Conservation (phyloP, 1,140 invertebrate species). For the Cyclina sinensis region DNA sequence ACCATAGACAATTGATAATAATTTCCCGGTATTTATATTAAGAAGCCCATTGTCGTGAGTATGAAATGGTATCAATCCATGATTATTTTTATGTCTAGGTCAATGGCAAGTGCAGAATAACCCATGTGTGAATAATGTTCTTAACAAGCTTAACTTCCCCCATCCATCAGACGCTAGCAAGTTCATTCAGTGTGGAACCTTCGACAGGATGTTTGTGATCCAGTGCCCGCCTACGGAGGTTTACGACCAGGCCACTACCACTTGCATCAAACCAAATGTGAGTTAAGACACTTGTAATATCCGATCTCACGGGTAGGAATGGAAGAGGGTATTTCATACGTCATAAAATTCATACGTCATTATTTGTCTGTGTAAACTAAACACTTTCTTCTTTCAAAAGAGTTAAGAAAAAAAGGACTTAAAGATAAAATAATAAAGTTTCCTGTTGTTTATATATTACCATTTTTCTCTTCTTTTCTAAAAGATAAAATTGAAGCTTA, state of each 20-base stretch:
- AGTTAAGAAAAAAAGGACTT: too few relatives aligned
- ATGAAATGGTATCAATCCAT: too few relatives aligned
- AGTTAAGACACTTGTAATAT: too few relatives aligned
- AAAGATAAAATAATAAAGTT: too few relatives aligned
- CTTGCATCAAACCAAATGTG: not conserved
- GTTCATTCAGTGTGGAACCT: conserved; percentile 68
- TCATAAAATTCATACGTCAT: not conserved
- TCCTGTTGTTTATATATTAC: too few relatives aligned
- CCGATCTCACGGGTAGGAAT: not conserved
- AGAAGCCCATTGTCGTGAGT: too few relatives aligned
- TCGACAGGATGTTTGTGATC: conserved; percentile 61
- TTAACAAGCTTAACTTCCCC: conserved; percentile 43
- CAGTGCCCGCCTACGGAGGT: conserved; percentile 67
- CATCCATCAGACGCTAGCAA: conserved; percentile 60
- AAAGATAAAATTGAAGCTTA: too few relatives aligned
- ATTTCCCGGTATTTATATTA: too few relatives aligned
- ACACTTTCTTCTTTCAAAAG: too few relatives aligned
- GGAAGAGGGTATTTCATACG: not conserved
- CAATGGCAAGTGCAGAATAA: conserved; percentile 44
- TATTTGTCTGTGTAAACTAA: not conserved
- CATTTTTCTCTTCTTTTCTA: too few relatives aligned
- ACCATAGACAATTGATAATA: too few relatives aligned
- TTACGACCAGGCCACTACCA: conserved; percentile 56
- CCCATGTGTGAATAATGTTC: conserved; percentile 33
- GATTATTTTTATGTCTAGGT: conserved; percentile 1